Percentiles rank a stretch among this genome's conserved stretches.
phyloP scores from a whole-genome alignment of 2,797 vertebrate genomes.

The Rhinichthys osculus region DNA sequence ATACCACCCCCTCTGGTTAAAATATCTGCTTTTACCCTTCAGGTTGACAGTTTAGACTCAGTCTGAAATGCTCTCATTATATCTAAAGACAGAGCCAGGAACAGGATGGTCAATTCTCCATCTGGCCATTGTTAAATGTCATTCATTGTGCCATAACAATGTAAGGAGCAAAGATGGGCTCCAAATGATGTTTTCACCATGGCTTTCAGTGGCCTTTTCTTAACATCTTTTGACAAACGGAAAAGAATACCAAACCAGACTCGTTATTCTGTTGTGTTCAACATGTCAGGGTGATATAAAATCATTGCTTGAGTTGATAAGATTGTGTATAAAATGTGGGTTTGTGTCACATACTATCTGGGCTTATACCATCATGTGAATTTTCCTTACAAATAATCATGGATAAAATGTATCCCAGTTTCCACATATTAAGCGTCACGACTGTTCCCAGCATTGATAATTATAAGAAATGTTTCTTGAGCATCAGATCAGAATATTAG shows the following conservation, averaged over 20 bases:
- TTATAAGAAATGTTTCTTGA: background rate
- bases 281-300: background rate
- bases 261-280: constrained; percentile 1
- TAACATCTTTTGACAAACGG: background rate
- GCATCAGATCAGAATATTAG: background rate
- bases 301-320: background rate
- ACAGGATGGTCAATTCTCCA: constrained; percentile 21
- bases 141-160: constrained; percentile 38
- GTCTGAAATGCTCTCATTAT: constrained; percentile 1
- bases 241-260: background rate
- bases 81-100: constrained; percentile 4
- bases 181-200: constrained; percentile 36
- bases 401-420: background rate
- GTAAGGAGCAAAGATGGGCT: constrained; percentile 6
- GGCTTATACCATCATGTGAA: background rate
- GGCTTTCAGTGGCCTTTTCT: constrained; percentile 17
- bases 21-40: constrained; percentile 33
- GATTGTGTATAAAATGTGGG: background rate
- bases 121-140: constrained; percentile 31
- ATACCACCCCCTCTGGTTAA: constrained; percentile 11
- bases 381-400: background rate
- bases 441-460: background rate
- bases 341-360: background rate
- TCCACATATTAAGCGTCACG: background rate
- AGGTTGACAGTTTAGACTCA: constrained; percentile 35